Evolutionary conservation across 2,797 vertebrate genomes (phyloP).

Genomic region (Lacerta agilis): DNA sequence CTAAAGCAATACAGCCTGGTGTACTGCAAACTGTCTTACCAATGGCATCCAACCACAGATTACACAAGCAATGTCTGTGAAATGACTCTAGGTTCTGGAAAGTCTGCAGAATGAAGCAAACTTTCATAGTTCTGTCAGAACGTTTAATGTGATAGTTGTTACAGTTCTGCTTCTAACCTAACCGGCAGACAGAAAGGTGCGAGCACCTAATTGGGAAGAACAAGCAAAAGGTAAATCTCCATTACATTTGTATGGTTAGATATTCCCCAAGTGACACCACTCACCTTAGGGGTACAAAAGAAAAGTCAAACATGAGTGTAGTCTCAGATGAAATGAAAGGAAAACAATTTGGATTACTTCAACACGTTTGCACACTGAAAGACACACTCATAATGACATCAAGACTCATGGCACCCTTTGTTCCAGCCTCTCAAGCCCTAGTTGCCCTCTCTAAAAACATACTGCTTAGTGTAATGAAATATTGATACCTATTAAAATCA

Average conservation of each 20-base stretch:
- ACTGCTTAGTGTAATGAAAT: slow-evolving; percentile 58
- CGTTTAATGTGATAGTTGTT: slow-evolving; percentile 9
- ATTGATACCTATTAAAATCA: slow-evolving; percentile 64
- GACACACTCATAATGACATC: slow-evolving; percentile 42
- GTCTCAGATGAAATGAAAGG: slow-evolving; percentile 2
- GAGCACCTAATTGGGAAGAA: slow-evolving; percentile 3
- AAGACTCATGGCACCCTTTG: slow-evolving; percentile 50
- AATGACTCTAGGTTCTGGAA: not conserved
- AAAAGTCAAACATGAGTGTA: slow-evolving; percentile 1
- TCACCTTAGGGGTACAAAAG: slow-evolving; percentile 13
- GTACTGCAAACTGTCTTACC: not conserved
- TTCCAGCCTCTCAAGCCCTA: slow-evolving; percentile 49
- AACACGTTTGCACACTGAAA: not conserved
- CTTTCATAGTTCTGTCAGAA: not conserved
- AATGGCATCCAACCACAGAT: not conserved
- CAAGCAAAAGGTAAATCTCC: not conserved
- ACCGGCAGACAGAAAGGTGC: slow-evolving; percentile 8
- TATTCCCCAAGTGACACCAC: not conserved
- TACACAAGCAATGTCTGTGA: not conserved
- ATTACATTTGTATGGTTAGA: accelerated
- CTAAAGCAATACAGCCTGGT: not conserved
- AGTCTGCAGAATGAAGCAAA: not conserved
- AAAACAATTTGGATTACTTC: slow-evolving; percentile 33
- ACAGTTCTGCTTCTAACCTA: not conserved
- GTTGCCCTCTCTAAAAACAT: slow-evolving; percentile 41